Percentiles rank a stretch among this genome's conserved stretches.
Evolutionary conservation across 2,888 invertebrate genomes (phyloP).

Genomic region (Escarpia spicata): DNA sequence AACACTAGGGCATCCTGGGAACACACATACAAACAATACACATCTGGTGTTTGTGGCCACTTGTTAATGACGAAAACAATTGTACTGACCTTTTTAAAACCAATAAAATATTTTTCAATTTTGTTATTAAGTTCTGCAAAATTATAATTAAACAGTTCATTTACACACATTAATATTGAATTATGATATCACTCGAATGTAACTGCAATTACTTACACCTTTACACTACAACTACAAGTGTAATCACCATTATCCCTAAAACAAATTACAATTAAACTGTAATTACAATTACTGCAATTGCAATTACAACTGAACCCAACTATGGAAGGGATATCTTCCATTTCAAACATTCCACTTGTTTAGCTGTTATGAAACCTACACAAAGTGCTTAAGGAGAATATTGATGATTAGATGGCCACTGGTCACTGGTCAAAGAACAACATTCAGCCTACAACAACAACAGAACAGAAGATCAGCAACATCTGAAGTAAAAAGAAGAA

Average conservation of each 20-base stretch:
- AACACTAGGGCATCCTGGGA: slow-evolving; percentile 48
- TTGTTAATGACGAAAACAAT: background rate
- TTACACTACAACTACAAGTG: background rate
- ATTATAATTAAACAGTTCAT: background rate
- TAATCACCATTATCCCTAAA: background rate
- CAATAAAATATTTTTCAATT: background rate
- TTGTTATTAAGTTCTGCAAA: background rate
- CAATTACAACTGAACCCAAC: background rate
- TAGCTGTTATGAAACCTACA: no score
- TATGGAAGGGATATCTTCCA: background rate
- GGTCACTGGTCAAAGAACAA: no score
- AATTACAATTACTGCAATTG: background rate
- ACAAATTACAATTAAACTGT: background rate
- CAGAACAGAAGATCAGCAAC: no score
- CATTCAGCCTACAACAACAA: no score
- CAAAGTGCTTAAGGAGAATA: no score
- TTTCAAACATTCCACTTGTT: background rate
- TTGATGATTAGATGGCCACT: no score
- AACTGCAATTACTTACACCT: no score
- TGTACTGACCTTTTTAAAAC: background rate
- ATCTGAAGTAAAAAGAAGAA: no score
- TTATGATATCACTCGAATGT: no score
- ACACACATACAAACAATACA: background rate
- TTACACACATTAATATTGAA: no score
- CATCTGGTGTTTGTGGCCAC: background rate